A percentile compares a stretch with the other conserved stretches of the same genome.
phyloP scores from a whole-genome alignment of 2,113 vertebrate species.

The Anolis sagrei region DNA sequence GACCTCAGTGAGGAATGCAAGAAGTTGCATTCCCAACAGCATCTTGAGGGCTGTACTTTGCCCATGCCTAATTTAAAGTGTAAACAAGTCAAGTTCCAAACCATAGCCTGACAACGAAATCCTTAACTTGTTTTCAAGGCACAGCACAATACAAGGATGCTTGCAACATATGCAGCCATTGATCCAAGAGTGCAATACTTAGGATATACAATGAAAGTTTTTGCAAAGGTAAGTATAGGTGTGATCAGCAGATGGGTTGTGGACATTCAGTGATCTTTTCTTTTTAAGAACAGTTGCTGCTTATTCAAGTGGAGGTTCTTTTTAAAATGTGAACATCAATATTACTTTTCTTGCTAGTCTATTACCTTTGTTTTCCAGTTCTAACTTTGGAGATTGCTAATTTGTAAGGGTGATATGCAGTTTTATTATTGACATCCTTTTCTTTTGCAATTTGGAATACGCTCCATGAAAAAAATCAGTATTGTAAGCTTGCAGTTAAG shows the following conservation, averaged over 20 bases:
- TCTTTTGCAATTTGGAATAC: neutral
- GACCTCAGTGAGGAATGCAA: too few species aligned
- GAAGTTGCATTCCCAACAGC: too few species aligned
- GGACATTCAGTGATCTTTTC: neutral
- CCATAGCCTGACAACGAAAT: slow-evolving; percentile 42
- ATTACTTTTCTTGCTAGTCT: neutral
- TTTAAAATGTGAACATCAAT: neutral
- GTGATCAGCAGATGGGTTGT: neutral
- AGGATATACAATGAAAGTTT: slow-evolving; percentile 98
- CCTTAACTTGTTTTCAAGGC: slow-evolving; percentile 79
- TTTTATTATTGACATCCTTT: neutral
- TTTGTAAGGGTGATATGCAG: neutral
- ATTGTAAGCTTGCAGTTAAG: neutral
- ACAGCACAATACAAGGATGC: slow-evolving; percentile 97
- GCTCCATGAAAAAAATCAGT: neutral
- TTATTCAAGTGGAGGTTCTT: neutral
- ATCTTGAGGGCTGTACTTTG: too few species aligned
- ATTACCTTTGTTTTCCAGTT: neutral
- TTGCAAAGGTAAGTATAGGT: slow-evolving; percentile 89
- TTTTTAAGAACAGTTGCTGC: neutral
- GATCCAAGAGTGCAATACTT: slow-evolving; percentile 94
- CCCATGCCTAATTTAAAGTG: too few species aligned
- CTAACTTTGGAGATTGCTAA: neutral
- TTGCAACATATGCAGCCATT: slow-evolving; percentile 94
- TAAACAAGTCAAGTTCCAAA: neutral